Evolutionary conservation across 2,797 vertebrate species (phyloP).

Genomic region (Hoplostethus atlanticus): DNA sequence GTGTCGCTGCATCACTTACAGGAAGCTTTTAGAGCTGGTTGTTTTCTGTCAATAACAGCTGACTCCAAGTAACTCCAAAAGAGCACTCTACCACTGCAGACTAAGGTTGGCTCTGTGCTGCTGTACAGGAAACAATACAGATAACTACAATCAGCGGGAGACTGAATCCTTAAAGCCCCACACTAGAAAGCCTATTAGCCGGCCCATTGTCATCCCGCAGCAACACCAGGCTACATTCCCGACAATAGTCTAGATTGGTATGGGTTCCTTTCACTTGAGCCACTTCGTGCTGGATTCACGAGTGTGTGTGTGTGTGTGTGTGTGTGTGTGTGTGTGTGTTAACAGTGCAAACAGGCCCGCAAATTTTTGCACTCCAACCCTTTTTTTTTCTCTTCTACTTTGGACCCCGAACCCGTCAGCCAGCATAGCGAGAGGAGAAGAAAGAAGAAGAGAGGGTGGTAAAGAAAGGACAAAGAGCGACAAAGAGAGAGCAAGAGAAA

Average conservation of each 20-base stretch:
- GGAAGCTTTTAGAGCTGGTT: constrained; percentile 55
- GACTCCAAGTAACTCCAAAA: constrained; percentile 23
- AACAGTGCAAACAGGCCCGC: constrained; percentile 28
- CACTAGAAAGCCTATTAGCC: constrained; percentile 47
- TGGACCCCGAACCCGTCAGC: constrained; percentile 12
- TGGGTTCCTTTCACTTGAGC: constrained; percentile 37
- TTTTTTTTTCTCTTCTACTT: constrained; percentile 1
- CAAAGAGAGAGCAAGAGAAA: not conserved
- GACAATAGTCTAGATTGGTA: constrained; percentile 13
- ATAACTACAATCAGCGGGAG: constrained; percentile 37
- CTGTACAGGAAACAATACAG: constrained; percentile 39
- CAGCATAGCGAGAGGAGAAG: not conserved
- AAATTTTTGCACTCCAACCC: constrained; percentile 22
- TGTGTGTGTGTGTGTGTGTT: constrained; percentile 29
- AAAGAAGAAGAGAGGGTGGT: not conserved
- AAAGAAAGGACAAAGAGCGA: not conserved
- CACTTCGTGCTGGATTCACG: constrained; percentile 15
- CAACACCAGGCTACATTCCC: constrained; percentile 46
- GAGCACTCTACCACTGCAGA: constrained; percentile 36
- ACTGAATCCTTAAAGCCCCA: constrained; percentile 47
- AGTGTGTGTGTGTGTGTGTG: constrained; percentile 8
- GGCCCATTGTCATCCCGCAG: constrained; percentile 29
- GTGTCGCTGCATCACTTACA: constrained; percentile 34
- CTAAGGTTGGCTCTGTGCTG: constrained; percentile 16
- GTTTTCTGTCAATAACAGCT: constrained; percentile 42